A percentile compares a stretch with the other conserved stretches of the same genome.
Conservation (phyloP, 2,888 invertebrate species). For the Plebejus argus region DNA sequence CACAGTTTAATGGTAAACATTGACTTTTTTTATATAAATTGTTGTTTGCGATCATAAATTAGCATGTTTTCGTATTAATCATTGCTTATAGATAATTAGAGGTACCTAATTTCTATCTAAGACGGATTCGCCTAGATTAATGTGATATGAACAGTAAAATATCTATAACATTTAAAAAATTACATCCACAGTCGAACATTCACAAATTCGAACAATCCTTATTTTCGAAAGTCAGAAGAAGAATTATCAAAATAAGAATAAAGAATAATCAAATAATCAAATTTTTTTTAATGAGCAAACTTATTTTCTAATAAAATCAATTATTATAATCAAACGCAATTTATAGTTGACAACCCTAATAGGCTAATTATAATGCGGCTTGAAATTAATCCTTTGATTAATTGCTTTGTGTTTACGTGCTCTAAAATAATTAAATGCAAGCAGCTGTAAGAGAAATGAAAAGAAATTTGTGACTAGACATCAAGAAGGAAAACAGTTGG, state of each 20-base stretch:
- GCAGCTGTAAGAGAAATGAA: not conserved
- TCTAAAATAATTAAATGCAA: not conserved
- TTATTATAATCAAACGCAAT: not conserved
- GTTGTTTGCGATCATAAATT: not conserved
- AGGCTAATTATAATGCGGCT: not conserved
- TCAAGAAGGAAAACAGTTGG: not conserved
- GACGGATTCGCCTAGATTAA: too few relatives aligned
- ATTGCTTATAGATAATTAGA: too few relatives aligned
- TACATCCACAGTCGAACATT: too few relatives aligned
- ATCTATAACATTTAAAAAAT: too few relatives aligned
- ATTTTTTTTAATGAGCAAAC: too few relatives aligned
- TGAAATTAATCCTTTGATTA: constrained; percentile 16
- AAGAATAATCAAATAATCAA: too few relatives aligned
- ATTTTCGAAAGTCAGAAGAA: too few relatives aligned
- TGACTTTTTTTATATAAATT: not conserved
- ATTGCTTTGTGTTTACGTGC: constrained; percentile 7
- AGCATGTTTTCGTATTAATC: too few relatives aligned
- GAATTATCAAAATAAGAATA: too few relatives aligned
- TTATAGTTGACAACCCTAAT: not conserved
- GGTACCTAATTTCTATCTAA: too few relatives aligned
- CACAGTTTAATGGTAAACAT: not conserved
- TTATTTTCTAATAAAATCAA: not conserved
- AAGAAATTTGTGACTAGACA: not conserved
- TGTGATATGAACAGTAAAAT: too few relatives aligned
- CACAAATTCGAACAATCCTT: too few relatives aligned